Base-by-base conservation (phyloP, 2,888 invertebrate species). In the Caenorhabditis afra region DNA sequence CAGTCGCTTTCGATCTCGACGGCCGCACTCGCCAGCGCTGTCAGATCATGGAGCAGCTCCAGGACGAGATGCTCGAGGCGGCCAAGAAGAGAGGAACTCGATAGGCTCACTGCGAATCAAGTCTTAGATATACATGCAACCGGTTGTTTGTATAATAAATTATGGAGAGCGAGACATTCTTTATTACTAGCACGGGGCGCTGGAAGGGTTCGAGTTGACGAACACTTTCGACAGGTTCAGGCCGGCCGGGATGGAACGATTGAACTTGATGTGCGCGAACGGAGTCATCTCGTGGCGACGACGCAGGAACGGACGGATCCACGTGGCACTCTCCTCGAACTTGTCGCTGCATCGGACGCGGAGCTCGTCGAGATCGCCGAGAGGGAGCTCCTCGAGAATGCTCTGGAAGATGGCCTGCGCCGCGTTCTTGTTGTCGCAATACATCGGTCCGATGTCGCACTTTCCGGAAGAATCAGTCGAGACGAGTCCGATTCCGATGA, bases 31-130 rank as follows among this genome's bases (percentile, higher is more conserved):
- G 85, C 37, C 81, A 87, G 39, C 85, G 88, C 11, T 75, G 85
- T 16, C 81, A 82, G 57, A 73, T 87, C 62, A 85, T 88, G 87
- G 88, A 88, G 62, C 62, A 78, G 55, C 87, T 78, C 39, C 86
- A 88, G 65, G 87, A 88, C 55, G 82, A 89, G 71, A 89, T 88
- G 88, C 37, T 88, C 39, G 86, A 87, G 44, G 88, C 88, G 14
- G 89, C 88, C 18, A 87, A 87, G 83, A 85, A 88, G 73, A 70
- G 82, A 55, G 84, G 84, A 65, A 84, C 84, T 18, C 66, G 84
- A 22, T 81, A 74, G 62, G 41, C 8, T 29, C 7, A 3, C 29
- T 3, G 18, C n/a, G 29, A 18, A 16, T 14, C 18, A 39, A n/a
- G 3, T 5, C 23, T 14, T 49, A 67, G 41, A 50, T 39, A 12